A percentile compares a stretch with the other conserved stretches of the same genome.
Evolutionary conservation across 2,113 vertebrate species (phyloP).

Genomic region (Sminthopsis crassicaudata): DNA sequence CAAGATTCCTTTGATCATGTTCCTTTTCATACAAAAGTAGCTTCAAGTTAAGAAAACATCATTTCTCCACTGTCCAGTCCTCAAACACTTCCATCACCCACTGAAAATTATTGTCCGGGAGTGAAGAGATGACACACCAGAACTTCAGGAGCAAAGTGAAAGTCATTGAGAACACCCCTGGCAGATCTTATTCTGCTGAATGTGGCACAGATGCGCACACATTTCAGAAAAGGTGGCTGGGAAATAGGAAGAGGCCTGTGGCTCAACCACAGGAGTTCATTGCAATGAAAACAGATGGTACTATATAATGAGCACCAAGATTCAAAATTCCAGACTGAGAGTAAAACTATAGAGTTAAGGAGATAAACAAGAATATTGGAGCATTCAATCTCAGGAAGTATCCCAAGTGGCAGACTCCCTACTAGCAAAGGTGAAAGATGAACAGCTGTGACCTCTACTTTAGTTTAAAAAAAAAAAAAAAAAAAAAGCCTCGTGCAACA

Average conservation of each 20-base stretch:
- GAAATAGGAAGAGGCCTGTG: conserved; percentile 62
- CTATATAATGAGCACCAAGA: conserved; percentile 77
- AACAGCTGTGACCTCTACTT: neutral
- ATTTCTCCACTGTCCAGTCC: conserved; percentile 74
- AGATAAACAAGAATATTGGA: neutral
- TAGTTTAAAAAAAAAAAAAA: neutral
- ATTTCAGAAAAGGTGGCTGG: conserved; percentile 66
- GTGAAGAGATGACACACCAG: conserved; percentile 73
- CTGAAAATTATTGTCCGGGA: conserved; percentile 77
- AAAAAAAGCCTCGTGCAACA: neutral
- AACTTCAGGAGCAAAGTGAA: conserved; percentile 73
- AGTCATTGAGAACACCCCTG: conserved; percentile 74
- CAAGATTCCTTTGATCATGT: neutral
- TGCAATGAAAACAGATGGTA: conserved; percentile 80
- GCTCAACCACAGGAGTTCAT: conserved; percentile 75
- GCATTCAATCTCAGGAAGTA: neutral
- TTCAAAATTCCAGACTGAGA: conserved; percentile 72
- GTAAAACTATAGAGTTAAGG: conserved; percentile 75
- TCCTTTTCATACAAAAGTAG: conserved; percentile 57
- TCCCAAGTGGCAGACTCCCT: neutral
- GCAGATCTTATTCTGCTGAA: conserved; percentile 75
- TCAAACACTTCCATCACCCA: conserved; percentile 79
- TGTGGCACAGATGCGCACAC: conserved; percentile 48
- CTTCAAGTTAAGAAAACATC: conserved; percentile 73
- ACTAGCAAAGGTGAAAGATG: neutral